phyloP scores from a whole-genome alignment of 2,797 vertebrate genomes.

The Holocentrus rufus region DNA sequence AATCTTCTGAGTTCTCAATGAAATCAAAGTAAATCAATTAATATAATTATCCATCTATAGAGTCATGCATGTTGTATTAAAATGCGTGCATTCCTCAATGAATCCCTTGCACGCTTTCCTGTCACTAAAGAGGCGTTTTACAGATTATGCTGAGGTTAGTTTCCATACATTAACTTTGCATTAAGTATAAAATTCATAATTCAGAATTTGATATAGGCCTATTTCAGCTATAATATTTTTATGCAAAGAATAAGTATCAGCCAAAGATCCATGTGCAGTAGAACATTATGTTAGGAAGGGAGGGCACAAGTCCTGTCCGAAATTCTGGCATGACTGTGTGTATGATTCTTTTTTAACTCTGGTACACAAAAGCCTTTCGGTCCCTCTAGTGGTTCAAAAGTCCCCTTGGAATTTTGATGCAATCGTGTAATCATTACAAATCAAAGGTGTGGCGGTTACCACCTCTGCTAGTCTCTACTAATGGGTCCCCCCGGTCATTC shows the following conservation, averaged over 20 bases:
- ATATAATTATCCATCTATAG: neutral
- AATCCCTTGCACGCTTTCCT: neutral
- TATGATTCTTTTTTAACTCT: constrained; percentile 10
- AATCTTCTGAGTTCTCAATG: neutral
- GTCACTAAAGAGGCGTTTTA: neutral
- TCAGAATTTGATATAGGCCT: too few relatives aligned
- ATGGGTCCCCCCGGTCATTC: constrained; percentile 59
- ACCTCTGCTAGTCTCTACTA: constrained; percentile 52
- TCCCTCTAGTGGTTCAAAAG: constrained; percentile 30
- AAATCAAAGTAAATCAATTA: too few relatives aligned
- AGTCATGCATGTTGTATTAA: too few relatives aligned
- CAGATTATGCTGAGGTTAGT: neutral
- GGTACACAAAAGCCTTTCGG: constrained; percentile 33
- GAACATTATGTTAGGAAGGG: too few relatives aligned
- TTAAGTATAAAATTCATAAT: too few relatives aligned
- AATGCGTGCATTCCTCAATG: neutral
- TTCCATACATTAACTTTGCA: neutral
- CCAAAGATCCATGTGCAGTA: too few relatives aligned
- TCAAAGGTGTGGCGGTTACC: constrained; percentile 51
- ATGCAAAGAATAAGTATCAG: too few relatives aligned
- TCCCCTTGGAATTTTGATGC: constrained; percentile 60
- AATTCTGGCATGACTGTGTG: neutral
- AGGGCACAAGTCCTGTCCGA: neutral
- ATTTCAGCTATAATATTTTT: too few relatives aligned
- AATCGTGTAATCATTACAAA: constrained; percentile 43